Percentiles rank a stretch among this genome's conserved stretches.
Conservation (phyloP, 1,140 invertebrate species). For the Diuraphis noxia region DNA sequence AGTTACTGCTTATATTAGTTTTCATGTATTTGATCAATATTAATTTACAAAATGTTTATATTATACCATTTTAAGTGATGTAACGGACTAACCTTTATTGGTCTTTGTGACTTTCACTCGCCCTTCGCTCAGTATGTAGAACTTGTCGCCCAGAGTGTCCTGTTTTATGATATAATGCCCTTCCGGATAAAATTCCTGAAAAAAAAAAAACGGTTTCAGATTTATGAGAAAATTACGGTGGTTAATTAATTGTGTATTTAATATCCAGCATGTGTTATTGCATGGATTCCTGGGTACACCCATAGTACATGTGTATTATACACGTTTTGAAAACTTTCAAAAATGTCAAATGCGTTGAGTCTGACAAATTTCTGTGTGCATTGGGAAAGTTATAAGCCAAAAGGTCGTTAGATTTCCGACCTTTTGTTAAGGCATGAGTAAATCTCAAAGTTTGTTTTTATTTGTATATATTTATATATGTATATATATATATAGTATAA, state of each 20-base stretch:
- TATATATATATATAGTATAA: too few species aligned
- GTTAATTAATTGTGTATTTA: not conserved
- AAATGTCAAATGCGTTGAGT: not conserved
- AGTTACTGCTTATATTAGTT: not conserved
- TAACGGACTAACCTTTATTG: conserved; percentile 59
- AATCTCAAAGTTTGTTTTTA: not conserved
- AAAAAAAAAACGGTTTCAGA: not conserved
- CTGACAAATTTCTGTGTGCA: not conserved
- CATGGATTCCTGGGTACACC: not conserved
- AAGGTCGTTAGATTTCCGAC: not conserved
- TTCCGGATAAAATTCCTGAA: conserved; percentile 78
- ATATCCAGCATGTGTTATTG: not conserved
- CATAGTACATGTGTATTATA: not conserved
- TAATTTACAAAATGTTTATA: not conserved
- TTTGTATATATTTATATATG: not conserved
- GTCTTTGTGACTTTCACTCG: conserved; percentile 69
- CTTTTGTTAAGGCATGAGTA: not conserved
- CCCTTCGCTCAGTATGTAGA: conserved; percentile 87
- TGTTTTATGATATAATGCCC: conserved; percentile 84
- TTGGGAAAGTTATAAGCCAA: not conserved
- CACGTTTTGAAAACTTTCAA: not conserved
- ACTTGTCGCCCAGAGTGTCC: conserved; percentile 83
- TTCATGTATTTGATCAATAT: not conserved
- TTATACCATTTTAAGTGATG: not conserved
- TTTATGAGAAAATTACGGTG: not conserved